Percentiles rank a stretch among this genome's conserved stretches.
Conservation (phyloP, 1,140 invertebrate species). For the Cardiocondyla obscurior region DNA sequence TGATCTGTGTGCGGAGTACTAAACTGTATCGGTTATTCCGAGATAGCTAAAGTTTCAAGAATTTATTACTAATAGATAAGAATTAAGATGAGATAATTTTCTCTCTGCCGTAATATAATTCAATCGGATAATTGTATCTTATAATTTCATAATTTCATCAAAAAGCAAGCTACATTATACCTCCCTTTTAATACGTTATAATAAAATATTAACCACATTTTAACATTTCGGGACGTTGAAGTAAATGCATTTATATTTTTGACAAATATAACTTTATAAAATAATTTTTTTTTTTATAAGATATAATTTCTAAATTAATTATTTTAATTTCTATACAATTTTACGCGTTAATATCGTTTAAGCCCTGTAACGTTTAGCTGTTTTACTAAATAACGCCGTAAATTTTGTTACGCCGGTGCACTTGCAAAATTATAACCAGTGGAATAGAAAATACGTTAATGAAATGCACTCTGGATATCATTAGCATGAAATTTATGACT, state of each 20-base stretch:
- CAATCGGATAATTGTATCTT: neutral
- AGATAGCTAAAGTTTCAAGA: constrained; percentile 1
- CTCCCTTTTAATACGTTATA: neutral
- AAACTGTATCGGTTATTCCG: constrained; percentile 23
- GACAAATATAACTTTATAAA: too few species aligned
- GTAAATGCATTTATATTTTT: neutral
- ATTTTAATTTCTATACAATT: too few species aligned
- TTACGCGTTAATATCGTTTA: neutral
- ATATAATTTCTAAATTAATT: neutral
- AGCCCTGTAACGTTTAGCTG: neutral
- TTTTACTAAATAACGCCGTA: neutral
- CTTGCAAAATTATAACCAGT: constrained; percentile 27
- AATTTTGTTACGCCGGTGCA: constrained; percentile 3
- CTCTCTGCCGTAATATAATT: neutral
- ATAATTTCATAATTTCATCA: neutral
- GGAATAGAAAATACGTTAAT: constrained; percentile 34
- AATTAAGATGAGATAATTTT: constrained; percentile 10
- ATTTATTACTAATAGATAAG: constrained; percentile 14
- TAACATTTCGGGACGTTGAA: neutral
- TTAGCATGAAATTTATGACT: constrained; percentile 40
- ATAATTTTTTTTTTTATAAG: neutral
- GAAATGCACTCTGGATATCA: constrained; percentile 30
- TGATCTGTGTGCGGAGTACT: constrained; percentile 10
- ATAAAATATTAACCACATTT: neutral
- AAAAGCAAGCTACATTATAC: neutral